A percentile compares a stretch with the other conserved stretches of the same genome.
These are phyloP conservation scores for Euura lappo DNA, from an alignment of 1,140 invertebrate genomes.

Conservation along the genomic window DNA sequence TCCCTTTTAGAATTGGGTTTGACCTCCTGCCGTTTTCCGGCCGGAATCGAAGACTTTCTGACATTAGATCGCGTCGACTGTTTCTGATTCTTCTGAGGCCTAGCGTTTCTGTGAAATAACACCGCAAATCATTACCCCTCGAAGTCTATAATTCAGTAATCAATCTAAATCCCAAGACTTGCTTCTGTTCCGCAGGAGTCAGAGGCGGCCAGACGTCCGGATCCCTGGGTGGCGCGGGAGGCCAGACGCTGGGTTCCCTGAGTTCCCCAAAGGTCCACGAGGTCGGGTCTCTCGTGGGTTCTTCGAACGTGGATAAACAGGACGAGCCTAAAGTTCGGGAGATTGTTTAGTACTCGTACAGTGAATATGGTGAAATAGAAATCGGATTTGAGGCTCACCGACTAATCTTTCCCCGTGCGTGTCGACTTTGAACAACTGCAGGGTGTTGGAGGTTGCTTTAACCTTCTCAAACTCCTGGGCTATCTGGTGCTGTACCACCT, in stretches of 20 bases:
- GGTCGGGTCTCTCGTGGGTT: constrained; percentile 64
- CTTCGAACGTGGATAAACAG: constrained; percentile 63
- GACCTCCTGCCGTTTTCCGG: constrained; percentile 47
- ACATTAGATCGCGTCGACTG: constrained; percentile 53
- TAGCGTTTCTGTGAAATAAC: constrained; percentile 43
- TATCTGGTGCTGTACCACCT: constrained; percentile 89
- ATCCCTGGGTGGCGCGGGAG: constrained; percentile 76
- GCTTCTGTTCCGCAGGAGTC: constrained; percentile 80
- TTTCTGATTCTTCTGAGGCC: constrained; percentile 54
- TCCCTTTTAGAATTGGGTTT: constrained; percentile 63
- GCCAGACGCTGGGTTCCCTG: constrained; percentile 62
- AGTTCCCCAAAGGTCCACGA: constrained; percentile 45
- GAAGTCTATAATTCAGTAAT: constrained; percentile 5
- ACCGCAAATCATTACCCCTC: background rate
- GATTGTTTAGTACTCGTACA: no score
- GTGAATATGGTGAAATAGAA: background rate
- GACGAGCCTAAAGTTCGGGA: constrained; percentile 37
- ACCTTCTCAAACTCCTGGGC: constrained; percentile 90
- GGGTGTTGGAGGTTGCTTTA: constrained; percentile 77
- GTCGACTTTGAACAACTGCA: constrained; percentile 70
- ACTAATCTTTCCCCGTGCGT: constrained; percentile 60
- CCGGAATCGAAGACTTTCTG: constrained; percentile 51
- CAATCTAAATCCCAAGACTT: constrained; percentile 23
- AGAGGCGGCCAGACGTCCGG: constrained; percentile 92
- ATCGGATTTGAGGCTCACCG: constrained; percentile 35